These are phyloP conservation scores for Calidris pugnax DNA, from an alignment of 2,113 vertebrate species.

Conservation along the genomic window DNA sequence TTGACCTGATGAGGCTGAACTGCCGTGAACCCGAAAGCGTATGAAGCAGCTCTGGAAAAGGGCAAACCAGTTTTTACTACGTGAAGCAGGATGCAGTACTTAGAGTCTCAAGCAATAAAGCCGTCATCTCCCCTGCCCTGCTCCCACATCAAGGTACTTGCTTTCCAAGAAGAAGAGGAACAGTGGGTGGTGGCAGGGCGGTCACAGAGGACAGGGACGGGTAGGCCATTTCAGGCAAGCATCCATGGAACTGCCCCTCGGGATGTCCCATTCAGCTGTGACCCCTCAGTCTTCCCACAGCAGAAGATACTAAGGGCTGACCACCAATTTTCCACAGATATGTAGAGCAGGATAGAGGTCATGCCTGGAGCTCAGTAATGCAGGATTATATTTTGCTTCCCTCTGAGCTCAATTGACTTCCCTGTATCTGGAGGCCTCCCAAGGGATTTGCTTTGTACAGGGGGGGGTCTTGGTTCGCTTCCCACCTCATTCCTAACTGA, in stretches of 20 bases:
- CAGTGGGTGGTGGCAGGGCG: background rate
- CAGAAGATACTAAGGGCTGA: background rate
- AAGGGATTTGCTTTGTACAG: background rate
- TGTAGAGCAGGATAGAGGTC: background rate
- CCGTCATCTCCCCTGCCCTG: background rate
- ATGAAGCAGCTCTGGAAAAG: background rate
- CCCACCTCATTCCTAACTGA: background rate
- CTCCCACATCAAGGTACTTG: background rate
- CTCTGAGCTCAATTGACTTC: background rate
- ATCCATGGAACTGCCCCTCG: background rate
- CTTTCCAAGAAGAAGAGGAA: constrained; percentile 40
- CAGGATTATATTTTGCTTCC: background rate
- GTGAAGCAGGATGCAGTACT: background rate
- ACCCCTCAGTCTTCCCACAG: background rate
- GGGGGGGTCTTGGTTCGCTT: background rate
- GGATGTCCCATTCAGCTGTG: background rate
- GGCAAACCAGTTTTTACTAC: background rate
- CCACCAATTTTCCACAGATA: background rate
- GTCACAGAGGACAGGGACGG: background rate
- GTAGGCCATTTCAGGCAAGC: background rate
- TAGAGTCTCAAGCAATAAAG: background rate
- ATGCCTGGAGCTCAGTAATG: background rate
- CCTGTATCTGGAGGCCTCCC: background rate
- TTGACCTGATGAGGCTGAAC: background rate
- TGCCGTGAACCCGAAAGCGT: background rate